These are phyloP conservation scores for Arenicola marina DNA, from an alignment of 2,888 invertebrate species.

Conservation along the genomic window DNA sequence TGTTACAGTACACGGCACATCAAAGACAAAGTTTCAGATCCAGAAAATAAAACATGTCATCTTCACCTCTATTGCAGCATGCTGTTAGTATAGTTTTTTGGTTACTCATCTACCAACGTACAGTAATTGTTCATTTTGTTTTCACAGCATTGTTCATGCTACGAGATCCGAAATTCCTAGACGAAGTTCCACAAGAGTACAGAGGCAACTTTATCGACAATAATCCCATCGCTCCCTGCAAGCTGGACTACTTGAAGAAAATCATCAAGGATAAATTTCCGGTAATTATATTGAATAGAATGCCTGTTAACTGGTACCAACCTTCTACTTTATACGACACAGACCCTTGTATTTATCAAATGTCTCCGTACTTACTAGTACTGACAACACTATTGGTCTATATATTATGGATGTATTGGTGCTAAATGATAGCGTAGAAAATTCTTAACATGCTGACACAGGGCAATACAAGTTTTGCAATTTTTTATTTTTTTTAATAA, in stretches of 20 bases:
- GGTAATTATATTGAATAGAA: neutral
- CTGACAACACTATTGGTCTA: too few relatives aligned
- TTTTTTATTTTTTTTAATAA: neutral
- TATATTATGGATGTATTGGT: too few relatives aligned
- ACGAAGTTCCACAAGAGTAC: neutral
- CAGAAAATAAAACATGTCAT: too few relatives aligned
- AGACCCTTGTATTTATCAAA: too few relatives aligned
- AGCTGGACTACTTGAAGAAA: conserved; percentile 1
- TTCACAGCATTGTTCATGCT: conserved; percentile 2
- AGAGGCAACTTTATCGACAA: neutral
- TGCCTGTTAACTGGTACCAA: too few relatives aligned
- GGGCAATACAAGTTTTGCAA: neutral
- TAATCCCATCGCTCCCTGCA: neutral
- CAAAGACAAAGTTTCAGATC: too few relatives aligned
- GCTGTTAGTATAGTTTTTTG: too few relatives aligned
- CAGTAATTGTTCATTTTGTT: neutral
- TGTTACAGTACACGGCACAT: too few relatives aligned
- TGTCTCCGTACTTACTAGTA: too few relatives aligned
- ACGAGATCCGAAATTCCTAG: neutral
- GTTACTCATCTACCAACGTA: neutral
- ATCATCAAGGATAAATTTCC: neutral
- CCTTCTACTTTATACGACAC: too few relatives aligned
- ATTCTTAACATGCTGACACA: neutral
- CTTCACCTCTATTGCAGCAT: too few relatives aligned
- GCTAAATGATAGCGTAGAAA: too few relatives aligned